These are phyloP conservation scores for Sebastes schlegelii DNA, from an alignment of 2,113 vertebrate genomes.

Conservation along the genomic window DNA sequence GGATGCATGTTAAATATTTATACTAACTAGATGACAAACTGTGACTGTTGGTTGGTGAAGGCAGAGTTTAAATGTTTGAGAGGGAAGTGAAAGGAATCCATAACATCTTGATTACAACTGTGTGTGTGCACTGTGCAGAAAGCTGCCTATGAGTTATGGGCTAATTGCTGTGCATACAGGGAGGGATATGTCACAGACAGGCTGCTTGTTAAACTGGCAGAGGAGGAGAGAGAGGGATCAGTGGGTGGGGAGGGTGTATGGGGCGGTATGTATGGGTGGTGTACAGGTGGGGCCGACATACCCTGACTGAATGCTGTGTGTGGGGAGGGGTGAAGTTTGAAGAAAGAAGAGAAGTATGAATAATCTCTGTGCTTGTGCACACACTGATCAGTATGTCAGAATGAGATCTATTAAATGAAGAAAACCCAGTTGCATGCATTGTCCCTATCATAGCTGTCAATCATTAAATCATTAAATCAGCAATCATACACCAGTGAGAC, in stretches of 20 bases:
- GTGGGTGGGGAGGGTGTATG: neutral
- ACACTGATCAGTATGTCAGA: neutral
- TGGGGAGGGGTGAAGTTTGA: neutral
- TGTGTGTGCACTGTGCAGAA: conserved; percentile 10
- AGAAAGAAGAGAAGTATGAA: neutral
- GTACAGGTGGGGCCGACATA: neutral
- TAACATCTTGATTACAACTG: neutral
- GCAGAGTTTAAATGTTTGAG: conserved; percentile 13
- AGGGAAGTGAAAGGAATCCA: conserved; percentile 50
- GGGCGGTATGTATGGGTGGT: neutral
- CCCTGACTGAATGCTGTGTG: conserved; percentile 32
- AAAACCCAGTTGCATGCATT: conserved; percentile 45
- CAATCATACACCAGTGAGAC: conserved; percentile 12
- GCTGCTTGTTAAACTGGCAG: conserved; percentile 41
- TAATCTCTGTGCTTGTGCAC: neutral
- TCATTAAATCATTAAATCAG: conserved; percentile 12
- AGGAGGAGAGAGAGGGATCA: conserved; percentile 21
- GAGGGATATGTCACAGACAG: conserved; percentile 37
- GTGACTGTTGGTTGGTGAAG: neutral
- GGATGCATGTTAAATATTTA: neutral
- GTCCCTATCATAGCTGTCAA: conserved; percentile 5
- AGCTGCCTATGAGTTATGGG: conserved; percentile 50
- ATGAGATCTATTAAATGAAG: neutral
- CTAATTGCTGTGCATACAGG: conserved; percentile 57
- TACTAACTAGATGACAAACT: neutral